These are phyloP conservation scores for Acromyrmex heyeri DNA, from an alignment of 1,140 invertebrate genomes.

Conservation along the genomic window DNA sequence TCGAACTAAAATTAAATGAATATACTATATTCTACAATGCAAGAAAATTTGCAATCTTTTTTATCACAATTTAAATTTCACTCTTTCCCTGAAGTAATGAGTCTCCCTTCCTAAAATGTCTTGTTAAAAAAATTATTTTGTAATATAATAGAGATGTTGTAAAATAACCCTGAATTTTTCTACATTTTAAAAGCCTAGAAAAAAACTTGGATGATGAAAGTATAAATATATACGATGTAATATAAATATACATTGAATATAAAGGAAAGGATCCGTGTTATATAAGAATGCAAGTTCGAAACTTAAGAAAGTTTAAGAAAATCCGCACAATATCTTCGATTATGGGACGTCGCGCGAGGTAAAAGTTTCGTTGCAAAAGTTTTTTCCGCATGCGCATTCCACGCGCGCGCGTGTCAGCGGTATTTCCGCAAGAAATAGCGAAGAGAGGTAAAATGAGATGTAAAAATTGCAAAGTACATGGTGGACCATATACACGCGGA, in stretches of 20 bases:
- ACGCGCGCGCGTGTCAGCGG: neutral
- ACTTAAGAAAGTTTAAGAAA: neutral
- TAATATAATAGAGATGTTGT: no score
- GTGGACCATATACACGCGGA: conserved; percentile 7
- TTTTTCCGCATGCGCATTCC: neutral
- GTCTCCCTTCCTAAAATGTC: no score
- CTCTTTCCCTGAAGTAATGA: no score
- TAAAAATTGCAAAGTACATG: conserved; percentile 47
- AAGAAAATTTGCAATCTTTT: no score
- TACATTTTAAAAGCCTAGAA: no score
- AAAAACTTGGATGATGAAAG: no score
- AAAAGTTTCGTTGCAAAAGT: conserved; percentile 48
- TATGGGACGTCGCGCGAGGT: neutral
- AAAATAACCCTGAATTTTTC: no score
- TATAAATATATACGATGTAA: neutral
- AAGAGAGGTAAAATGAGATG: conserved; percentile 4
- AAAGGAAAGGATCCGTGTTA: neutral
- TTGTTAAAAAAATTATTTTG: no score
- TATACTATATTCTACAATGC: no score
- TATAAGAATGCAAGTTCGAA: neutral
- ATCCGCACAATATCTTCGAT: neutral
- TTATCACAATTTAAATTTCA: no score
- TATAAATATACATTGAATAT: conserved; percentile 3
- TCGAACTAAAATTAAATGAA: neutral
- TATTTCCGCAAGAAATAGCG: neutral